phyloP scores from a whole-genome alignment of 2,888 invertebrate species.

The Rosalia funebris region DNA sequence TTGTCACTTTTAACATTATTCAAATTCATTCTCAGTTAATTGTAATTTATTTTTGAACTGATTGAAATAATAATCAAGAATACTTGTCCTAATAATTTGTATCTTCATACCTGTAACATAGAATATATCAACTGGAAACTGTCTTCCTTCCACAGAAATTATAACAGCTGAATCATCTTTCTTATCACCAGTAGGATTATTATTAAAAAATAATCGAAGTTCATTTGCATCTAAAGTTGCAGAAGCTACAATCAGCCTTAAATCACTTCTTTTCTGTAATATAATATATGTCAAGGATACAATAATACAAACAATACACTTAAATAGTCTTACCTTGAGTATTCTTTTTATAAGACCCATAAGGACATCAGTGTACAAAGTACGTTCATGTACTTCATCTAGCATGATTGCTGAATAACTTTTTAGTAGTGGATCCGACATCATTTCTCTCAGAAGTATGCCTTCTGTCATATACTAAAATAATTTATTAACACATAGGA shows the following conservation, averaged over 20 bases:
- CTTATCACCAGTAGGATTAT: conserved; percentile 59
- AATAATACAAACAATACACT: too few relatives aligned
- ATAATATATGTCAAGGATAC: not conserved
- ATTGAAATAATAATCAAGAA: too few relatives aligned
- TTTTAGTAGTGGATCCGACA: conserved; percentile 90
- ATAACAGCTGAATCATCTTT: conserved; percentile 78
- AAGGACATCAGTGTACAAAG: conserved; percentile 90
- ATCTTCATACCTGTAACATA: conserved; percentile 77
- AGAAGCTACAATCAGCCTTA: conserved; percentile 90
- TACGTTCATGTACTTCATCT: conserved; percentile 96
- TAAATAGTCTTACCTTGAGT: conserved; percentile 70
- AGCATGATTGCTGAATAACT: conserved; percentile 89
- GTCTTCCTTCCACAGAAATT: conserved; percentile 88
- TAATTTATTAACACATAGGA: not conserved
- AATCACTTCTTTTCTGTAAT: conserved; percentile 69
- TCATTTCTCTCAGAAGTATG: conserved; percentile 92
- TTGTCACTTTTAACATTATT: too few relatives aligned
- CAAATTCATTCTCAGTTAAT: too few relatives aligned
- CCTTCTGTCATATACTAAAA: conserved; percentile 95
- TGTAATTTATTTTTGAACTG: too few relatives aligned
- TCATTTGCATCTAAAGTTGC: conserved; percentile 96
- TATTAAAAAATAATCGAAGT: conserved; percentile 81
- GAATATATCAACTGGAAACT: conserved; percentile 86
- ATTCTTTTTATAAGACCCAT: conserved; percentile 95
- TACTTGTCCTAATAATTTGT: too few relatives aligned